Conservation (phyloP, 2,797 vertebrate species). For the Hydrocynus forskahlii region DNA sequence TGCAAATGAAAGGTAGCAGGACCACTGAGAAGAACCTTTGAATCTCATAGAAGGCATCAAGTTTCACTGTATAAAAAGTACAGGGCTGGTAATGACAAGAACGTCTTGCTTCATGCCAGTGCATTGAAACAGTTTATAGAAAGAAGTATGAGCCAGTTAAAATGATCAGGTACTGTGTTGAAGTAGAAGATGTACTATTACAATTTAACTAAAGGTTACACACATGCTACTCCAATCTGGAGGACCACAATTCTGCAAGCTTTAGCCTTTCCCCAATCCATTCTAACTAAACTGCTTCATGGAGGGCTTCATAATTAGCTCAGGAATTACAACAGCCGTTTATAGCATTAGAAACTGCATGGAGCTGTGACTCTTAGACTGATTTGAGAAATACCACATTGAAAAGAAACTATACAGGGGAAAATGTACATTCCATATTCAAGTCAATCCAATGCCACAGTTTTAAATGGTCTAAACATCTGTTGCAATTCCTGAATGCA, state of each 20-base stretch:
- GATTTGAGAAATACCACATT: not conserved
- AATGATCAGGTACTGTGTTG: not conserved
- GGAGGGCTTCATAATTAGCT: slow-evolving; percentile 9
- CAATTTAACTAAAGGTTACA: slow-evolving; percentile 8
- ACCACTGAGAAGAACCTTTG: not conserved
- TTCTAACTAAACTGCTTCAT: not conserved
- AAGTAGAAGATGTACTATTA: not conserved
- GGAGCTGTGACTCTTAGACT: not conserved
- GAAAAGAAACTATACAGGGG: not conserved
- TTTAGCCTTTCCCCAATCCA: slow-evolving; percentile 1
- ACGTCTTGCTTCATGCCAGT: not conserved
- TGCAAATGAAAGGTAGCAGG: not conserved
- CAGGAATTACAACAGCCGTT: not conserved
- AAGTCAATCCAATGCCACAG: not conserved
- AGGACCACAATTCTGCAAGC: not conserved
- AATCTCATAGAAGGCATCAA: not conserved
- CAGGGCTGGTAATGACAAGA: not conserved
- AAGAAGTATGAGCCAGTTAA: not conserved
- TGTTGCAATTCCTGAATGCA: not conserved
- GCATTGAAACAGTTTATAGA: not conserved
- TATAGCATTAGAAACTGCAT: not conserved
- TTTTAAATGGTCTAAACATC: not conserved
- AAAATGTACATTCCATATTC: not conserved
- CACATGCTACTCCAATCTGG: not conserved
- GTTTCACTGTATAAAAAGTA: not conserved